Percentiles rank a stretch among this genome's conserved stretches.
Evolutionary conservation across 2,888 invertebrate species (phyloP).

Genomic region (Aphodius sticticus): DNA sequence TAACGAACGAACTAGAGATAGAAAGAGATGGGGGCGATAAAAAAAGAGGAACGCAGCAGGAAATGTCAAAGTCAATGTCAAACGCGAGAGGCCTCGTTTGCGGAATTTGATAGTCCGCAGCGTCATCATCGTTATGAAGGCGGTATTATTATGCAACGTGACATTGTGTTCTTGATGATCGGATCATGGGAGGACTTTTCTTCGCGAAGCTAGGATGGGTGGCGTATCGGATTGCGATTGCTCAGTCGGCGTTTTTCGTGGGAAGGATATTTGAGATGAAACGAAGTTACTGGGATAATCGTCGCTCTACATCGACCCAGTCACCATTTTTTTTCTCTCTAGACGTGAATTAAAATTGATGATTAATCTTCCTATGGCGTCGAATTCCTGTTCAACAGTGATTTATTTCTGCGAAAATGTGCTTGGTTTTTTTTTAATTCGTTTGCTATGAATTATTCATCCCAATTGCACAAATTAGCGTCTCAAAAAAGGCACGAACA

Average conservation of each 20-base stretch:
- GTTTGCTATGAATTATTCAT: too few relatives aligned
- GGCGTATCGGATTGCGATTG: background rate
- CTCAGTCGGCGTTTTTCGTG: background rate
- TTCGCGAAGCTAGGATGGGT: background rate
- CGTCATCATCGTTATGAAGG: background rate
- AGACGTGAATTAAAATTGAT: background rate
- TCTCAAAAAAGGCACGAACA: too few relatives aligned
- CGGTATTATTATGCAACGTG: background rate
- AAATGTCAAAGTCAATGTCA: slow-evolving; percentile 4
- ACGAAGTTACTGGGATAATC: background rate
- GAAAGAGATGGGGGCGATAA: background rate
- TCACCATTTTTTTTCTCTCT: background rate
- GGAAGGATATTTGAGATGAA: background rate
- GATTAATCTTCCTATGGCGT: too few relatives aligned
- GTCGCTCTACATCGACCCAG: background rate
- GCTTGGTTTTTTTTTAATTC: too few relatives aligned
- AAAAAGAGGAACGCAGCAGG: background rate
- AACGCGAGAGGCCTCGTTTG: background rate
- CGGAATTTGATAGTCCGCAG: slow-evolving; percentile 4
- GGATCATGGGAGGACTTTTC: background rate
- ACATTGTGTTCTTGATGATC: background rate
- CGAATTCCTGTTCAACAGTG: too few relatives aligned
- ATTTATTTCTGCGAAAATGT: too few relatives aligned
- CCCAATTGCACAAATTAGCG: too few relatives aligned
- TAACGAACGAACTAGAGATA: background rate